These are phyloP conservation scores for Pholis gunnellus DNA, from an alignment of 2,113 vertebrate species.

Conservation along the genomic window DNA sequence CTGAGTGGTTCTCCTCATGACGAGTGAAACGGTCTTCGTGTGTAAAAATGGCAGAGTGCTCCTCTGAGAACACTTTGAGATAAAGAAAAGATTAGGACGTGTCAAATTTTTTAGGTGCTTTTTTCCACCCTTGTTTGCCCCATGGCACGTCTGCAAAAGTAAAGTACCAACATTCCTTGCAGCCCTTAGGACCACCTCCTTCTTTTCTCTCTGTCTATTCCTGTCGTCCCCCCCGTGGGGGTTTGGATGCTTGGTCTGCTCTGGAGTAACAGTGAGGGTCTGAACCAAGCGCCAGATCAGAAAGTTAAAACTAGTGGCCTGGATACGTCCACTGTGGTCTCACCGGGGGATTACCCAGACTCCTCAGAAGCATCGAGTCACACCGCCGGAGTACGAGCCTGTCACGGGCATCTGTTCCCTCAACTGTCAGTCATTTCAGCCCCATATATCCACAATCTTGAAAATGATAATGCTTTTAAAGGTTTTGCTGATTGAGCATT, in stretches of 20 bases:
- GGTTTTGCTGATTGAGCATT: background rate
- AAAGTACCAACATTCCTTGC: constrained; percentile 24
- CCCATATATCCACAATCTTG: background rate
- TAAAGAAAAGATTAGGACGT: constrained; percentile 19
- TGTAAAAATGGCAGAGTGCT: background rate
- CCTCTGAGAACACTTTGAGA: background rate
- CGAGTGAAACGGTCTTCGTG: background rate
- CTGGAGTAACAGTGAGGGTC: constrained; percentile 21
- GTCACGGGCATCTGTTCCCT: constrained; percentile 8
- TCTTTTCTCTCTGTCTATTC: constrained; percentile 44
- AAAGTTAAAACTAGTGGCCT: constrained; percentile 61
- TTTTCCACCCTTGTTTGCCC: background rate
- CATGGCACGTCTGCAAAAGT: background rate
- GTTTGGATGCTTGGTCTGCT: constrained; percentile 43
- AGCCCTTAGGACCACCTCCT: constrained; percentile 39
- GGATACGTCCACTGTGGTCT: constrained; percentile 56
- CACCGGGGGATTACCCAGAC: background rate
- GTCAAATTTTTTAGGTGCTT: background rate
- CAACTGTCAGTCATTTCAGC: constrained; percentile 6
- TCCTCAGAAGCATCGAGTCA: constrained; percentile 31
- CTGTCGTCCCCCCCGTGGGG: constrained; percentile 4
- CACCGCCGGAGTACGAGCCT: background rate
- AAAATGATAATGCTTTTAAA: background rate
- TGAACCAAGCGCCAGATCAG: constrained; percentile 48
- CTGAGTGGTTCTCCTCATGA: background rate